Evolutionary conservation across 1,140 invertebrate species (phyloP), one percentile per base, ranked within the genome.

Genomic region (Metaphire vulgaris): DNA sequence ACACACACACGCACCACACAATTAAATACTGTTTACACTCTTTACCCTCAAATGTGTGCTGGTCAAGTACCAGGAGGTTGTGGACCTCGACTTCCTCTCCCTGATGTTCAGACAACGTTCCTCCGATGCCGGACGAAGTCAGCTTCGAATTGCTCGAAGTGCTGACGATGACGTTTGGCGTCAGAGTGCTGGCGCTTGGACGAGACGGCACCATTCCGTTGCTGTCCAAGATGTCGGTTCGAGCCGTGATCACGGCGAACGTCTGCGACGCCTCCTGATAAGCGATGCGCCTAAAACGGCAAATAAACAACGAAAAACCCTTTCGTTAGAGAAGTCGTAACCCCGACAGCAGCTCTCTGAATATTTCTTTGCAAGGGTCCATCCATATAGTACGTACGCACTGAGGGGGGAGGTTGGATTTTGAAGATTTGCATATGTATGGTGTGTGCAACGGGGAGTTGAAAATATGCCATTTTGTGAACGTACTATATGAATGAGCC

Each of bases 181-280:
- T 91, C 83, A 91, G 90, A 0, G 92, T 93, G 78, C 92, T 92
- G 32, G 93, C 92, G 85, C 92, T 92, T 74, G 89, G 90, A 79
- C 92, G 87, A 26, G 91, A 86, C 15, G 92, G 90, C 64, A 88
- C 89, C 0, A 90, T 83, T 0, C 87, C 88, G 72, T 88, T 89
- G 78, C 93, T 79, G 64, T 85, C 83, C 69, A 81, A 81, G 0
- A 83, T 56, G 74, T 98, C 97, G 73, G 93, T 89, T 16, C 97
- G 89, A 86, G 92, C 91, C 0, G 95, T 95, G 15, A 98, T 90
- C 0, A 99, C 92, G 34, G 94, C 96, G 88, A 99, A 98, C 1
- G 96, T 96, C 88, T 93, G 88, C 2, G 95, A 93, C 1, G 90
- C 89, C 83, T 98, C 95, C 85, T 99, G 97, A 85, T 98, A 97